A percentile compares a stretch with the other conserved stretches of the same genome.
phyloP scores from a whole-genome alignment of 2,888 invertebrate genomes.

The Pandemis corylana region DNA sequence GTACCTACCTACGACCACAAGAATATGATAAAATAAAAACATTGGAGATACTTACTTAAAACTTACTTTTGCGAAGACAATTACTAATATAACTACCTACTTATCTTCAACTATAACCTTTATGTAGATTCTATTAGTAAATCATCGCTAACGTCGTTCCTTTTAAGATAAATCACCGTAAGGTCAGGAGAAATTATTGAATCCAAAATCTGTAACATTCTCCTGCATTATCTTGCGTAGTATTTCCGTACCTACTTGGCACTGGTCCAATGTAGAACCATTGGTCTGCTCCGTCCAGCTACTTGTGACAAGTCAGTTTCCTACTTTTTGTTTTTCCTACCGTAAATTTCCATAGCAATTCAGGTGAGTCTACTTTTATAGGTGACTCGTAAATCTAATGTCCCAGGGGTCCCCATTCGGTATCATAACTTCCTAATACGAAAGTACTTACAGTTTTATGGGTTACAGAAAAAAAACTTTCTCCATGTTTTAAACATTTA shows the following conservation, averaged over 20 bases:
- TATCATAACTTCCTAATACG: slow-evolving; percentile 21
- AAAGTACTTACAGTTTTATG: slow-evolving; percentile 15
- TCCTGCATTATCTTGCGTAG: slow-evolving; percentile 17
- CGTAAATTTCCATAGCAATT: slow-evolving; percentile 28
- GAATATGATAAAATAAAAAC: too few species aligned
- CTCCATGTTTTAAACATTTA: slow-evolving; percentile 77
- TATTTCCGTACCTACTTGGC: slow-evolving; percentile 44
- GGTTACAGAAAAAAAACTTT: slow-evolving; percentile 38
- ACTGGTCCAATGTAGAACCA: slow-evolving; percentile 33
- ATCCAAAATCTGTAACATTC: neutral
- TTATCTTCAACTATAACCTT: too few species aligned
- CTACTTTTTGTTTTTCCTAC: slow-evolving; percentile 30
- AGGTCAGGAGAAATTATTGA: neutral
- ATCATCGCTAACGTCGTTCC: too few species aligned
- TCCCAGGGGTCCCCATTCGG: slow-evolving; percentile 8
- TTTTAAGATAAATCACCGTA: neutral
- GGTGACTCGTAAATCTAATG: slow-evolving; percentile 24
- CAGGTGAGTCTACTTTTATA: slow-evolving; percentile 35
- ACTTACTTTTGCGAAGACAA: too few species aligned
- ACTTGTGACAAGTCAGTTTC: slow-evolving; percentile 31
- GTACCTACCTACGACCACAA: too few species aligned
- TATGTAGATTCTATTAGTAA: neutral
- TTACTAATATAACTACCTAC: too few species aligned
- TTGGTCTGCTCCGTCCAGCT: slow-evolving; percentile 24
- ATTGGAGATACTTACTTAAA: too few species aligned